Percentiles rank a stretch among this genome's conserved stretches.
phyloP scores from a whole-genome alignment of 2,113 vertebrate genomes.

The Oreochromis tanganicae region DNA sequence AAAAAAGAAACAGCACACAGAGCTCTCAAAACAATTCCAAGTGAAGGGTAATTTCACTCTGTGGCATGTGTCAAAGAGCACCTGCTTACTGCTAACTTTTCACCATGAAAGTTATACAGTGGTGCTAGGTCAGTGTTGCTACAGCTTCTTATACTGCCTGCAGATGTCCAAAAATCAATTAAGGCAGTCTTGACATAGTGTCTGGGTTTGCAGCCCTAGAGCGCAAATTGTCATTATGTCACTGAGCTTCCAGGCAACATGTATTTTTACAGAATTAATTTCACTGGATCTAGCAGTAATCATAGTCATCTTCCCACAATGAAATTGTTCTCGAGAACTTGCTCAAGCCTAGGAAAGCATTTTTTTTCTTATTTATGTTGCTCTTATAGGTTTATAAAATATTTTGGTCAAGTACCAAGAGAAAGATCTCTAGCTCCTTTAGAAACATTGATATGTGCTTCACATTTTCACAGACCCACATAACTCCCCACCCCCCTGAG shows the following conservation, averaged over 20 bases:
- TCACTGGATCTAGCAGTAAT: neutral
- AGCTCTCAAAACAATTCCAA: neutral
- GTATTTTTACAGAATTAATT: neutral
- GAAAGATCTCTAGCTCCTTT: neutral
- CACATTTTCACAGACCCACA: neutral
- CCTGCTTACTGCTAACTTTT: neutral
- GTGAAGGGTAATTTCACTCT: neutral
- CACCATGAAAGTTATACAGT: neutral
- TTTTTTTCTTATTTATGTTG: neutral
- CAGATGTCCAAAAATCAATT: neutral
- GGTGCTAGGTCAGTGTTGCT: neutral
- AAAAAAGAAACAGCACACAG: neutral
- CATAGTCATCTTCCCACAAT: too few species aligned
- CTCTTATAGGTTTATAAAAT: neutral
- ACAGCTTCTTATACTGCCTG: neutral
- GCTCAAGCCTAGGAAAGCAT: neutral
- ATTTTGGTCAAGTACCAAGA: neutral
- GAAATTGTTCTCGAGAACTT: neutral
- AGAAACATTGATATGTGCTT: neutral
- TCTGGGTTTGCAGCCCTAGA: neutral
- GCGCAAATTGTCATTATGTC: neutral
- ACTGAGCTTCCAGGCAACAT: neutral
- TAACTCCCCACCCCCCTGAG: neutral
- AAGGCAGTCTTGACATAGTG: neutral
- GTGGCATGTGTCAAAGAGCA: neutral